Base-by-base conservation (phyloP, 1,140 invertebrate genomes). In the Choristoneura fumiferana region DNA sequence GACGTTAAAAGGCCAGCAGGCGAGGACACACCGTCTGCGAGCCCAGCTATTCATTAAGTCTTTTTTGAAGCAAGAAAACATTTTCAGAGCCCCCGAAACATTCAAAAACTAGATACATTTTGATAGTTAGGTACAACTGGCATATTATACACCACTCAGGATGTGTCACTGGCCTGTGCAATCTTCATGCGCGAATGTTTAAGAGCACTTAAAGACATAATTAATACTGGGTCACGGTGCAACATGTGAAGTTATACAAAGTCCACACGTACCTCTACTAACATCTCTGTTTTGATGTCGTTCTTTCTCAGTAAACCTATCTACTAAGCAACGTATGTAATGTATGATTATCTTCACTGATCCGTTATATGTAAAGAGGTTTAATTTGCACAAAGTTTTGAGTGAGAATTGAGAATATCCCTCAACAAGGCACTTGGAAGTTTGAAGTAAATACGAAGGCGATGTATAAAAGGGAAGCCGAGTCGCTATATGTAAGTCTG, bases 401-500 rank as follows among this genome's bases (percentile, higher is more conserved):
- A 60, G 57, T 62, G 60, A 65, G 58, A 71, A 54, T 58, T 57
- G 59, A 67, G 58, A 61, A 49, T 39, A 66, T 49, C 57, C 60
- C 57, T 65, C 38, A 35, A 69, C 58, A 81, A 84, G 76, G 81
- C 81, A 86, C 84, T 86, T 80, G 72, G 72, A 79, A 70, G 67
- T 60, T 62, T 73, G 67, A 63, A 73, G 64, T 58, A 65, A 12
- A 52, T 58, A 57, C 53, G 61, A 60, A 58, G 49, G n/a, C n/a
- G n/a, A n/a, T 35, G 17, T 40, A 35, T 57, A 43, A 65, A 57
- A 57, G 52, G 39, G 38, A 59, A 61, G 53, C 52, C 64, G 65
- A 70, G 62, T 79, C 62, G 81, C 93, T 94, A 94, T 91, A 94
- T 94, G 90, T 93, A 94, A 76, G 93, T 94, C 88, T 94, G 93